Evolutionary conservation across 2,888 invertebrate genomes (phyloP).

Genomic region (Tetheella fluctuosa): DNA sequence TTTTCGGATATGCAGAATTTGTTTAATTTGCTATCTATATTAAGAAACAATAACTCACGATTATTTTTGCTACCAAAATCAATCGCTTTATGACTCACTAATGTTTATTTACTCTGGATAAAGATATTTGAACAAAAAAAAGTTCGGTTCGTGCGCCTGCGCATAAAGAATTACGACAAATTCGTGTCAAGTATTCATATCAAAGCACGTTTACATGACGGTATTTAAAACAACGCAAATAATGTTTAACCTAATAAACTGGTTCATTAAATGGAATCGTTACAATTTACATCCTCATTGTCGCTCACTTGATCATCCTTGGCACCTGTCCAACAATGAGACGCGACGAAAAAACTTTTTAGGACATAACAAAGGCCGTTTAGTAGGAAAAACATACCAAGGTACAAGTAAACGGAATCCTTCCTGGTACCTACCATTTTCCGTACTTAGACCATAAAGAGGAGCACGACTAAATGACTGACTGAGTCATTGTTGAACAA

Average conservation of each 20-base stretch:
- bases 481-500: constrained; percentile 62
- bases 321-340: constrained; percentile 54
- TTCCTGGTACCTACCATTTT: constrained; percentile 65
- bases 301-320: constrained; percentile 39
- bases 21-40: no score
- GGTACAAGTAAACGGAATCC: constrained; percentile 49
- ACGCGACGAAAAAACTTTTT: constrained; percentile 45
- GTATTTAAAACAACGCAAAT: constrained; percentile 10
- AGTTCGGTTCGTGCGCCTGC: background rate
- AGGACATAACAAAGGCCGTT: constrained; percentile 49
- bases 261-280: constrained; percentile 31
- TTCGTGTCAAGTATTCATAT: constrained; percentile 5
- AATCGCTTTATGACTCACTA: background rate
- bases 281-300: constrained; percentile 37
- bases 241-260: constrained; percentile 41
- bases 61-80: no score
- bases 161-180: constrained; percentile 2
- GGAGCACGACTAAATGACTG: constrained; percentile 38
- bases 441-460: constrained; percentile 41
- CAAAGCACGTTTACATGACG: constrained; percentile 3
- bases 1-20: no score
- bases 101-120: background rate
- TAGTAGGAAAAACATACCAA: constrained; percentile 50
- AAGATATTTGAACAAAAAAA: background rate
- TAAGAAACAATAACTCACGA: no score